Evolutionary conservation across 2,888 invertebrate species (phyloP), one percentile per base, ranked within the genome.

Genomic region (Caenorhabditis sp.): DNA sequence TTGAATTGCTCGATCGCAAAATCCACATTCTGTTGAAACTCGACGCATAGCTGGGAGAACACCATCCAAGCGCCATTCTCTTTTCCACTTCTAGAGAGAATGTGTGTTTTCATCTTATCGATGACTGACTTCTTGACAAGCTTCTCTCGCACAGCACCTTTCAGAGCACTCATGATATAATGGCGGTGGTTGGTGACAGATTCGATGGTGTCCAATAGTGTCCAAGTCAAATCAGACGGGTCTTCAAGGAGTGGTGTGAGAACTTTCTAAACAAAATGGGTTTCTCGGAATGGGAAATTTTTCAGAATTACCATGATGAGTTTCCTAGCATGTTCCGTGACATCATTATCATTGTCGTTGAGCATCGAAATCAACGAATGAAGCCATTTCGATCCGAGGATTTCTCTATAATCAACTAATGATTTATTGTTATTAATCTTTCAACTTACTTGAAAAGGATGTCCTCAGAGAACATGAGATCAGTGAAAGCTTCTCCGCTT

Each of bases 1-100:
- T 70, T 49, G 56, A 69, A 80, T 24, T 63, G 41, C 0, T 74
- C 80, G 26, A 83, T 58, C 0, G 80, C 74, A 51, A 77, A 80
- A 10, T 84, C 80, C 16, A 80, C 76, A 51, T 80, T 61, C 14
- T 51, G 22, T 22, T 75, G 44, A 59, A 75, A 84, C 12, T 72
- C 61, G 1, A 80, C 80, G 54, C 56, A 66, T 28, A 84, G 44
- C 64, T 84, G 84, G 7, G 84, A 84, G 58, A 84, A 80, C 19
- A 84, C 84, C 84, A 84, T 84, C 84, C 84, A 84, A 12, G 76
- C 66, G 5, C 75, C 70, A 24, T 24, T 41, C 47, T n/a, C 12
- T 24, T 64, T 31, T 47, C 28, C 28, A 41, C 64, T 28, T 14
- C 24, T 54, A 14, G 22, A 22, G 24, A 22, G 26, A 6, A 84